phyloP scores from a whole-genome alignment of 2,113 vertebrate species.

The Oreotragus oreotragus region DNA sequence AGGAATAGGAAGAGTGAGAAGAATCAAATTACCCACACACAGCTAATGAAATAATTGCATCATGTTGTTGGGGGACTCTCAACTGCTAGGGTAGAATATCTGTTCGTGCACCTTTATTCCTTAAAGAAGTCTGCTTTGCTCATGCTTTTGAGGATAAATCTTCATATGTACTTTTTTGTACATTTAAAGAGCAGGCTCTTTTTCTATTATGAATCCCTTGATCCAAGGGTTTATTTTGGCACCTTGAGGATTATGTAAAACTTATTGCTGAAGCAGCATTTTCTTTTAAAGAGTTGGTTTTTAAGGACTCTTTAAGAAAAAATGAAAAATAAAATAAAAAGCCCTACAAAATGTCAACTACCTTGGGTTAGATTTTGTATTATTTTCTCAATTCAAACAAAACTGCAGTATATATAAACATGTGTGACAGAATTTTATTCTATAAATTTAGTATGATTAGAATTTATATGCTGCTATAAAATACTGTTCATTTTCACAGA shows the following conservation, averaged over 20 bases:
- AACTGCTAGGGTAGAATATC: conserved; percentile 22
- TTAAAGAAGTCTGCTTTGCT: conserved; percentile 33
- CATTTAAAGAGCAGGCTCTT: conserved; percentile 52
- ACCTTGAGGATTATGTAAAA: conserved; percentile 30
- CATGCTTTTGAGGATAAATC: conserved; percentile 50
- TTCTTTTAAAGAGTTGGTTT: conserved; percentile 29
- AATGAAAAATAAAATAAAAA: conserved; percentile 27
- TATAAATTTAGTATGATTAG: conserved; percentile 30
- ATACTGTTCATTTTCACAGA: background rate
- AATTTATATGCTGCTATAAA: conserved; percentile 9
- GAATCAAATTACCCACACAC: background rate
- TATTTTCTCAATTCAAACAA: conserved; percentile 41
- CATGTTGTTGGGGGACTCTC: background rate
- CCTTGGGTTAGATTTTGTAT: background rate
- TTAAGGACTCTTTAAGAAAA: conserved; percentile 14
- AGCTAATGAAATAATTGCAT: conserved; percentile 54
- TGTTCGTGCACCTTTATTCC: conserved; percentile 31
- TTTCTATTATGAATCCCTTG: background rate
- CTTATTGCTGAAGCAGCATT: conserved; percentile 35
- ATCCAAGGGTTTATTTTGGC: conserved; percentile 47
- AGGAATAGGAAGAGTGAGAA: background rate
- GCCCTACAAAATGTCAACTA: conserved; percentile 34
- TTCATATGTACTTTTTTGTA: conserved; percentile 21
- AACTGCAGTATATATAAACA: background rate
- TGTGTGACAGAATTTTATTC: conserved; percentile 39